Evolutionary conservation across 2,888 invertebrate species (phyloP).

Genomic region (Spodoptera picta): DNA sequence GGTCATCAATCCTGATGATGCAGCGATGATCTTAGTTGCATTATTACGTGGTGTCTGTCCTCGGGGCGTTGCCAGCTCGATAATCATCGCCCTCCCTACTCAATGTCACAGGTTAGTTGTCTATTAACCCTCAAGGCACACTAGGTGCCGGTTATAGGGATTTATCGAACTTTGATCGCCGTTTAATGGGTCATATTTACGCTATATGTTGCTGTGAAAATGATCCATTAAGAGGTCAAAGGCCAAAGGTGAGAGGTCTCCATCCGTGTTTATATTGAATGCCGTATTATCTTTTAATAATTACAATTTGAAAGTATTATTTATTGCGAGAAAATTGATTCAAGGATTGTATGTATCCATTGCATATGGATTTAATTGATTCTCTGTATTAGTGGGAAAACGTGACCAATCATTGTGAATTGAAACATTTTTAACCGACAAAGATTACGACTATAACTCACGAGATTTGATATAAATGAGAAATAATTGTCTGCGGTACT

Average conservation of each 20-base stretch:
- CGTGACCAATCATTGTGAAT: slow-evolving; percentile 37
- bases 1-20: slow-evolving; percentile 53
- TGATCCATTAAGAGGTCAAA: slow-evolving; percentile 43
- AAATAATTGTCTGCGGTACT: slow-evolving; percentile 40
- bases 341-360: background rate
- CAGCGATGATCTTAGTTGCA: slow-evolving; percentile 38
- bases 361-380: slow-evolving; percentile 1
- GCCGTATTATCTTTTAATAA: slow-evolving; percentile 32
- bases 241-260: slow-evolving; percentile 31
- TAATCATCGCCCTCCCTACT: slow-evolving; percentile 58
- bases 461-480: slow-evolving; percentile 37
- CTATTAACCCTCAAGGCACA: slow-evolving; percentile 56
- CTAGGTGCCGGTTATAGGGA: slow-evolving; percentile 39
- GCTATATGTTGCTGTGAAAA: slow-evolving; percentile 46
- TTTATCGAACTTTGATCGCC: slow-evolving; percentile 51
- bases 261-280: slow-evolving; percentile 36
- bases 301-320: slow-evolving; percentile 17
- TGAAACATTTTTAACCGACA: slow-evolving; percentile 26
- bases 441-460: slow-evolving; percentile 13
- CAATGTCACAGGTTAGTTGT: slow-evolving; percentile 65
- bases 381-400: slow-evolving; percentile 20
- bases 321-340: slow-evolving; percentile 11
- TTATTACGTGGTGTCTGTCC: slow-evolving; percentile 41
- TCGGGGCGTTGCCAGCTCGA: slow-evolving; percentile 38
- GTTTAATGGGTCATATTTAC: slow-evolving; percentile 55